Conservation (phyloP, 2,888 invertebrate genomes). For the Polylopha cassiicola region DNA sequence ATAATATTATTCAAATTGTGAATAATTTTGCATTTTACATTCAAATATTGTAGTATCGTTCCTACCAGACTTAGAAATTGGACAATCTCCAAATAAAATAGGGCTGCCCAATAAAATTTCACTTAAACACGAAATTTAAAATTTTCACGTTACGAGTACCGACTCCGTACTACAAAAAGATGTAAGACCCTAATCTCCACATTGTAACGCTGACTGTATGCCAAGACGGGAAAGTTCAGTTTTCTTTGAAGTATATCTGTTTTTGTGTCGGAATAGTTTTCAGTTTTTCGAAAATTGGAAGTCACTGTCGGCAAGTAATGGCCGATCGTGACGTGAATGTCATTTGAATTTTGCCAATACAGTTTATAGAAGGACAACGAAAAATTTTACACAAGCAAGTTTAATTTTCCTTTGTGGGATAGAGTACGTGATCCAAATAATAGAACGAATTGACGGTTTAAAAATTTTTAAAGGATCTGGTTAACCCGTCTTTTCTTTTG, state of each 20-base stretch:
- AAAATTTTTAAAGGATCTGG: constrained; percentile 20
- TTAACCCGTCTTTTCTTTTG: constrained; percentile 19
- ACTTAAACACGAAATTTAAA: constrained; percentile 74
- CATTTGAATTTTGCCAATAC: constrained; percentile 61
- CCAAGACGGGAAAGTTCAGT: constrained; percentile 22
- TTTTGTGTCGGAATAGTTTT: constrained; percentile 34
- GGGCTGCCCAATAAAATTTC: constrained; percentile 70
- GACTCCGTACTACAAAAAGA: constrained; percentile 26
- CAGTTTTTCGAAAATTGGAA: constrained; percentile 66
- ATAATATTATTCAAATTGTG: too few species aligned
- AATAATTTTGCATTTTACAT: constrained; percentile 16
- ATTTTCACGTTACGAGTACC: constrained; percentile 65
- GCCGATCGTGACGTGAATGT: constrained; percentile 69
- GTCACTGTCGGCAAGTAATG: constrained; percentile 76
- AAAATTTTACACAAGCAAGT: constrained; percentile 51
- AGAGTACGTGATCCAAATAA: constrained; percentile 50
- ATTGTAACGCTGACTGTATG: constrained; percentile 25
- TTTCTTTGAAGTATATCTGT: constrained; percentile 25
- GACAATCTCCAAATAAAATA: constrained; percentile 55
- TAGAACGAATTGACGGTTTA: constrained; percentile 33
- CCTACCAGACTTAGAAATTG: constrained; percentile 37
- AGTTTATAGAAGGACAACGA: constrained; percentile 36
- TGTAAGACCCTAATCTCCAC: constrained; percentile 20
- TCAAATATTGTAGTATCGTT: constrained; percentile 22
- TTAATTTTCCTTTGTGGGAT: constrained; percentile 58